These are phyloP conservation scores for Eupithecia subumbrata DNA, from an alignment of 2,888 invertebrate genomes.

Conservation along the genomic window DNA sequence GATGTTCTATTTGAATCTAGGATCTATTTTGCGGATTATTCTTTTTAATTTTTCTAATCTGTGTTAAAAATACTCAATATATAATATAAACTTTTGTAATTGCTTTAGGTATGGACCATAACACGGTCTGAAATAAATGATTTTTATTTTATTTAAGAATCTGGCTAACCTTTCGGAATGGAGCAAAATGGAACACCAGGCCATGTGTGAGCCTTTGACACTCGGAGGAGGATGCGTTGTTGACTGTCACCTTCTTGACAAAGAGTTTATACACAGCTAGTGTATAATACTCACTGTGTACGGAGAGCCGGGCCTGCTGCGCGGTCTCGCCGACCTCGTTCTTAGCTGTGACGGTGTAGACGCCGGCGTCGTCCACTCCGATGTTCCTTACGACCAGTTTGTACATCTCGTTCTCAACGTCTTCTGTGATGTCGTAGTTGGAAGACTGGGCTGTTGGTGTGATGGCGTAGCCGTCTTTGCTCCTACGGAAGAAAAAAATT, in stretches of 20 bases:
- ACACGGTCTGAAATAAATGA: too few relatives aligned
- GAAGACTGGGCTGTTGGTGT: conserved; percentile 73
- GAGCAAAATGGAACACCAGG: background rate
- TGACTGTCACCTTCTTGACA: background rate
- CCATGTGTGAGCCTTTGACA: background rate
- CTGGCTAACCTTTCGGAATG: background rate
- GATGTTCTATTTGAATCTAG: background rate
- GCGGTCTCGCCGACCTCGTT: conserved; percentile 90
- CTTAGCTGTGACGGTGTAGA: conserved; percentile 90
- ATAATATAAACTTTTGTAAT: too few relatives aligned
- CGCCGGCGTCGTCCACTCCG: conserved; percentile 89
- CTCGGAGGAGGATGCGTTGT: background rate
- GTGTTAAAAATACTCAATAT: too few relatives aligned
- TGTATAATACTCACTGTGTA: conserved; percentile 86
- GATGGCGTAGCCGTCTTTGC: conserved; percentile 86
- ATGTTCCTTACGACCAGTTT: conserved; percentile 89
- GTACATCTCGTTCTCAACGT: conserved; percentile 86
- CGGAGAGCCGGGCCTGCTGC: conserved; percentile 87
- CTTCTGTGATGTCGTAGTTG: conserved; percentile 84
- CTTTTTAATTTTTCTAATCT: too few relatives aligned
- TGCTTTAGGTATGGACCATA: too few relatives aligned
- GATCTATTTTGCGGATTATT: background rate
- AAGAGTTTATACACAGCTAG: background rate
- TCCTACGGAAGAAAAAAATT: conserved; percentile 64
- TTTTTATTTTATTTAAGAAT: too few relatives aligned